Percentiles rank a stretch among this genome's conserved stretches.
Evolutionary conservation across 2,888 invertebrate species (phyloP).

Genomic region (Nemoura dubitans): DNA sequence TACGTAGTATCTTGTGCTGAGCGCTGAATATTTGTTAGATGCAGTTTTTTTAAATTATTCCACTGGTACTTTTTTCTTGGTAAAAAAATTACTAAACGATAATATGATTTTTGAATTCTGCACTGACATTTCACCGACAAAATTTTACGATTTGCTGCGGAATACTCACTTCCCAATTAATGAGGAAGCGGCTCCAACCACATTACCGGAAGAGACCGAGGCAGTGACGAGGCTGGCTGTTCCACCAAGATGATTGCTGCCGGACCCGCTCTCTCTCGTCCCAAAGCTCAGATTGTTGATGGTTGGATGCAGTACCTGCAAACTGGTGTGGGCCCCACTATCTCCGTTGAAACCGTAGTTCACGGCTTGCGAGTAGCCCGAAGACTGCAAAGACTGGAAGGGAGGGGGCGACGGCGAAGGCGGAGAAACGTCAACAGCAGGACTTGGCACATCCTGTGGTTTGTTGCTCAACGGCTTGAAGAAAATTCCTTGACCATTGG

Average conservation of each 20-base stretch:
- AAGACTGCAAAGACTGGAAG: conserved; percentile 58
- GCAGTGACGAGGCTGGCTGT: not conserved
- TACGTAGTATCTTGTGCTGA: too few species aligned
- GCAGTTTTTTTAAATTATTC: too few species aligned
- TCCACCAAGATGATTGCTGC: not conserved
- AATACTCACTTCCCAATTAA: not conserved
- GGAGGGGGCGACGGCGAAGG: conserved; percentile 56
- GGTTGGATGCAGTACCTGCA: conserved; percentile 57
- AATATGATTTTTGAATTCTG: too few species aligned
- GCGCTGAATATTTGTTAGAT: too few species aligned
- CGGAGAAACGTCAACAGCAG: conserved; percentile 49
- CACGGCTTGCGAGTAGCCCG: not conserved
- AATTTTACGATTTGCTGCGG: too few species aligned
- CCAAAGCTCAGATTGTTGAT: conserved; percentile 60
- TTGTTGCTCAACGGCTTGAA: conserved; percentile 1
- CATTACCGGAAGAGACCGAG: not conserved
- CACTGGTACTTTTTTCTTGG: too few species aligned
- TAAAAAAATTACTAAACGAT: too few species aligned
- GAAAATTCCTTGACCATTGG: not conserved
- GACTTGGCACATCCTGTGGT: conserved; percentile 14
- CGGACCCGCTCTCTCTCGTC: conserved; percentile 46
- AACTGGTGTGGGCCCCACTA: not conserved
- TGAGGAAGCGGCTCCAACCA: not conserved
- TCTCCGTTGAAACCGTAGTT: not conserved
- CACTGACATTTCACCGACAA: too few species aligned